Base-by-base conservation (phyloP, 2,888 invertebrate species). In the Sialis fuliginosa region DNA sequence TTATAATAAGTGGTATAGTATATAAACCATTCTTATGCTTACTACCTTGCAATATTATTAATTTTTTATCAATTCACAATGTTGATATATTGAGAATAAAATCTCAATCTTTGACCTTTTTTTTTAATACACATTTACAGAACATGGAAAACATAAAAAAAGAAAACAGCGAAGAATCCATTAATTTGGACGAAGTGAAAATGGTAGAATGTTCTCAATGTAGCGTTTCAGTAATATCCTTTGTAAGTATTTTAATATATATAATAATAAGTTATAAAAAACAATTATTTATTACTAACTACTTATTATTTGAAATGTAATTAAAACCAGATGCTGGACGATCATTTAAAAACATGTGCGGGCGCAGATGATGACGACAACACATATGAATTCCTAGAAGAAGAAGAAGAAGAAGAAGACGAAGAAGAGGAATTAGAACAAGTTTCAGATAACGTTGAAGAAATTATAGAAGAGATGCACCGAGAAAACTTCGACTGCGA, bases 161-260 rank as follows among this genome's bases (percentile, higher is more conserved):
- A 22, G 22, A 22, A 22, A 22, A 22, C 22, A 22, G 22, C 22
- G 22, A 22, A 22, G 22, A 22, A 22, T 4, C 22, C 22, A 22
- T 22, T 22, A 22, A 22, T 37, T 7, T 37, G 5, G 60, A 63
- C 48, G 39, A 42, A 10, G 47, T 42, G n/a, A 47, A 47, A 42
- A 47, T 47, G 37, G 46, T 50, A 5, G 46, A 47, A 47, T 47
- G 47, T 35, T 32, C 47, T 2, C 32, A 30, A n/a, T 47, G 47
- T 31, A 45, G 31, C 12, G 34, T 39, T 6, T 39, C 12, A 10
- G 45, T 45, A 8, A 45, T 45, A 10, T 45, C 45, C 30, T 45
- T 45, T 45, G 45, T 45, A 45, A 39, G 45, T 45, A n/a, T 37
- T 7, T 7, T 31, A 30, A 1, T 31, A 9, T 42, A n/a, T 31